phyloP scores from a whole-genome alignment of 2,113 vertebrate genomes.

The Micromys minutus region DNA sequence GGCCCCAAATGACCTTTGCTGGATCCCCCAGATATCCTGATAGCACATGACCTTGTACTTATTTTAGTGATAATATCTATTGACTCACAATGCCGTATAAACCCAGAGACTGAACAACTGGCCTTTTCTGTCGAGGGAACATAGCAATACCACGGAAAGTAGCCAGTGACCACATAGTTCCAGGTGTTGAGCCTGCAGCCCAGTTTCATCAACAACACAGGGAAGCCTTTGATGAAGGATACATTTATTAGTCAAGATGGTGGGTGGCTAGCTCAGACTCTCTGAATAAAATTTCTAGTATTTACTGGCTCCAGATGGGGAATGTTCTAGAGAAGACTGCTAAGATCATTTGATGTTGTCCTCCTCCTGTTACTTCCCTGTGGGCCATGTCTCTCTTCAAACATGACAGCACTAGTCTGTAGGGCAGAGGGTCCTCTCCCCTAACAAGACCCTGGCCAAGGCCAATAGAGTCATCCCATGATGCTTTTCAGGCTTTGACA shows the following conservation, averaged over 20 bases:
- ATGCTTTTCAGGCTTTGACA: background rate
- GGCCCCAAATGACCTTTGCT: background rate
- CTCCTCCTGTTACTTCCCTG: background rate
- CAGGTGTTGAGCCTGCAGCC: background rate
- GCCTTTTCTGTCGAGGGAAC: background rate
- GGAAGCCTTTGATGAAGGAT: background rate
- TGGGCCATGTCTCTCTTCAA: background rate
- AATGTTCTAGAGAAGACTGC: conserved; percentile 15
- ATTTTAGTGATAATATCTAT: background rate
- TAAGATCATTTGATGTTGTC: background rate
- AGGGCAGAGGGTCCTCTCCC: background rate
- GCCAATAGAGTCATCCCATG: background rate
- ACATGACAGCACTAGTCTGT: background rate
- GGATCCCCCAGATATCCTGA: accelerated
- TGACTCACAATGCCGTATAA: background rate
- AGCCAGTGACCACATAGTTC: background rate
- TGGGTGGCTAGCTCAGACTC: background rate
- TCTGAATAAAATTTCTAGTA: conserved; percentile 2
- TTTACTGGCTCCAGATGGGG: background rate
- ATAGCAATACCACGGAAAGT: background rate
- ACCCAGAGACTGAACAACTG: background rate
- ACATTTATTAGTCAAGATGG: background rate
- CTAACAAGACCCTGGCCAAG: background rate
- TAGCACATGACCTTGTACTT: background rate
- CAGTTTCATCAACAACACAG: background rate